Evolutionary conservation across 1,140 invertebrate genomes (phyloP).

Genomic region (Procambarus clarkii): DNA sequence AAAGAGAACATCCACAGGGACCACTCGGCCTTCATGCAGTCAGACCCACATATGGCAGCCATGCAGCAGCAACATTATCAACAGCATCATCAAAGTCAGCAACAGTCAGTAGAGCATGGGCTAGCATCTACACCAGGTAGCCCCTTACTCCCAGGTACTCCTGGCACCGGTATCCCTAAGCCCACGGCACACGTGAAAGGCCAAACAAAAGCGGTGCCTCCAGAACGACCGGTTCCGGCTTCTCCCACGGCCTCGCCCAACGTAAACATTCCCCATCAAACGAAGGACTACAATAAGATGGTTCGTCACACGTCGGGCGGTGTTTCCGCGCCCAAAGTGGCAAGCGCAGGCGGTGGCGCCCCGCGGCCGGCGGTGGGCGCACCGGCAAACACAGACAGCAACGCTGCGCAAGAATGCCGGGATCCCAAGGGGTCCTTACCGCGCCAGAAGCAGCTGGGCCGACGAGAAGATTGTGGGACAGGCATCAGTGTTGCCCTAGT

Average conservation of each 20-base stretch:
- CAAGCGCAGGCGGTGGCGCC: conserved; percentile 39
- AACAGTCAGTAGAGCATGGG: conserved; percentile 57
- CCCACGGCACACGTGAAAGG: conserved; percentile 93
- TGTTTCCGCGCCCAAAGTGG: conserved; percentile 41
- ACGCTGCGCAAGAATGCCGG: conserved; percentile 60
- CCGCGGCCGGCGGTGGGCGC: conserved; percentile 42
- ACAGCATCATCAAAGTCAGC: conserved; percentile 15
- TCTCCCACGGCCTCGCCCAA: conserved; percentile 50
- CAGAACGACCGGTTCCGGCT: conserved; percentile 45
- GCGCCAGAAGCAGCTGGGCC: conserved; percentile 70
- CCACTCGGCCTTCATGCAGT: not conserved
- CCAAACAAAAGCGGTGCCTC: conserved; percentile 77
- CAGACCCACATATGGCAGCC: not conserved
- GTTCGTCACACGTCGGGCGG: conserved; percentile 40
- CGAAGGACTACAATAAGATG: conserved; percentile 68
- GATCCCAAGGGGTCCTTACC: conserved; percentile 68
- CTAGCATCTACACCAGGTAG: conserved; percentile 65
- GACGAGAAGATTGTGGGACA: conserved; percentile 65
- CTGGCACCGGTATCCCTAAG: conserved; percentile 88
- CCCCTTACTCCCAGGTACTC: conserved; percentile 57
- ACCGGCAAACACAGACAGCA: conserved; percentile 69
- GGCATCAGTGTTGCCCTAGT: conserved; percentile 83
- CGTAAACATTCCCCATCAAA: conserved; percentile 44
- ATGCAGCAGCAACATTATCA: conserved; percentile 16
- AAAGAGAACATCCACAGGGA: conserved; percentile 47